A percentile compares a stretch with the other conserved stretches of the same genome.
Conservation (phyloP, 2,888 invertebrate species). For the Dryomyza anilis region DNA sequence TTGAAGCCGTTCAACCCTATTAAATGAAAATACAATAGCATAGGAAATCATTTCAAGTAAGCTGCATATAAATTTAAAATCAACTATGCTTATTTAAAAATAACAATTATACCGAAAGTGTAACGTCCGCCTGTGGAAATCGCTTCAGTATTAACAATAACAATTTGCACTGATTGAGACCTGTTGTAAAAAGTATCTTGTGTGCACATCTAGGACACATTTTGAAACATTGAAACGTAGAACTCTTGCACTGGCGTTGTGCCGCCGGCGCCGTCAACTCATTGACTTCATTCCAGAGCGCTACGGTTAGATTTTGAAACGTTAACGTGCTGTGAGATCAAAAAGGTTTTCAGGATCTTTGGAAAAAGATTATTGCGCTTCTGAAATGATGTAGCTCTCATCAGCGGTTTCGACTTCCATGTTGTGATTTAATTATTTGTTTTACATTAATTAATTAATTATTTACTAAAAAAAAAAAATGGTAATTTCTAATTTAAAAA, state of each 20-base stretch:
- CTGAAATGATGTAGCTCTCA: slow-evolving; percentile 81
- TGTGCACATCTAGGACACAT: slow-evolving; percentile 80
- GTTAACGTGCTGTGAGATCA: slow-evolving; percentile 65
- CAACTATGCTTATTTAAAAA: background rate
- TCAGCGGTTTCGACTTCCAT: slow-evolving; percentile 62
- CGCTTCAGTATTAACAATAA: slow-evolving; percentile 79
- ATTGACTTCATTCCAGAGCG: slow-evolving; percentile 80
- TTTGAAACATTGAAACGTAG: slow-evolving; percentile 80
- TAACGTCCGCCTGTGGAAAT: slow-evolving; percentile 80
- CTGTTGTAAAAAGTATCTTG: slow-evolving; percentile 77
- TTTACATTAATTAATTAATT: too few species aligned
- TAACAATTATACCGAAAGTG: slow-evolving; percentile 71
- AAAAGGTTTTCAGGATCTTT: slow-evolving; percentile 65
- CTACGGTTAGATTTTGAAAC: slow-evolving; percentile 76
- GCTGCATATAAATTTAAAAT: slow-evolving; percentile 38
- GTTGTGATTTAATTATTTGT: background rate
- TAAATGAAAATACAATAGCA: too few species aligned
- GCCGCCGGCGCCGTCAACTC: slow-evolving; percentile 73
- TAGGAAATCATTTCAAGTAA: slow-evolving; percentile 83
- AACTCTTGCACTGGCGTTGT: slow-evolving; percentile 62
- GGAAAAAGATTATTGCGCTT: slow-evolving; percentile 75
- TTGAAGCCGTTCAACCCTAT: slow-evolving; percentile 63
- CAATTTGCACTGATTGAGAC: slow-evolving; percentile 85
- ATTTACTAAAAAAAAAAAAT: too few species aligned
- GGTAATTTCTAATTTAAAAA: too few species aligned